Evolutionary conservation across 2,888 invertebrate genomes (phyloP), one percentile per base, ranked within the genome.

Genomic region (Drosophila vallismaia): DNA sequence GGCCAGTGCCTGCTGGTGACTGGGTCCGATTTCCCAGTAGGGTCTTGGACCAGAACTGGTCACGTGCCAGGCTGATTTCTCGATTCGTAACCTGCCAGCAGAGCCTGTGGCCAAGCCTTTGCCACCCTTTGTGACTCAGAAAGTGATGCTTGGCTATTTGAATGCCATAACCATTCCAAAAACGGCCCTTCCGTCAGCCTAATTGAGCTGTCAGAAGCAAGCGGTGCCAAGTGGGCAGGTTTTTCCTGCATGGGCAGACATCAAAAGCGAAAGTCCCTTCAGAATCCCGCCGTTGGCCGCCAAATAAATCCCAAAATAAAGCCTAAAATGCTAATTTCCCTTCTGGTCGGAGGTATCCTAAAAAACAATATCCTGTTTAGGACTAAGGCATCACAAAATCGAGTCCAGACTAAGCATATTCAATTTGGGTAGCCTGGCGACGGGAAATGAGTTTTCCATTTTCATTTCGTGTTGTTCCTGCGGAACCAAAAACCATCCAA

Each of bases 181-280:
- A 48, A 33, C 31, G 24, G 46, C 42, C 31, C 44, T 19, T 42
- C 40, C 33, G 31, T 28, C 70, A 52, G 74, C 42, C 59, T 83
- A 86, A 86, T 79, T 86, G 79, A 77, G 64, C 75, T 81, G 83
- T 76, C 83, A 76, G 50, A 64, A 76, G 52, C 83, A 55, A 70
- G 28, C 40, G 60, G 51, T 8, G 36, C 12, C 38, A 33, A 51
- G 71, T 56, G 57, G 53, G 9, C 52, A 48, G 40, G 14, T 29
- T 44, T 56, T 59, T 38, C 40, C 31, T 52, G 55, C 31, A 50
- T 46, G 58, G 50, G 9, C 50, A 31, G 66, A 79, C 83, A 71
- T 85, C 83, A 80, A 80, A 79, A 82, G 71, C 7, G 46, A 54
- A 12, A 68, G 62, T 59, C 68, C 63, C 54, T 12, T 24, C 45